Evolutionary conservation across 2,888 invertebrate genomes (phyloP).

Genomic region (Melikaiella ostensackeni): DNA sequence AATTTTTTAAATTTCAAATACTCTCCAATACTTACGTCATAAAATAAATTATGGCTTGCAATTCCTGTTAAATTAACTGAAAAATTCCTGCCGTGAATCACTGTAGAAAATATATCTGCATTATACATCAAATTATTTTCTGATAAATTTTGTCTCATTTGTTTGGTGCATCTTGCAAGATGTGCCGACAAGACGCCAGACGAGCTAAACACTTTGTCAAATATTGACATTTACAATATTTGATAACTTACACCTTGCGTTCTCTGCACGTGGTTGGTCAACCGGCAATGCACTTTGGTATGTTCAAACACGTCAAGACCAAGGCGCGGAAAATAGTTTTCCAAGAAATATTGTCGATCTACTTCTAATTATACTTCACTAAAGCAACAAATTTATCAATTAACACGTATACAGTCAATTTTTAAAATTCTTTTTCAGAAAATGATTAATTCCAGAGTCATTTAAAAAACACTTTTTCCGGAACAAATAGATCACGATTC

Average conservation of each 20-base stretch:
- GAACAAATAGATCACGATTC: too few species aligned
- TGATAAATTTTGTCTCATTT: too few species aligned
- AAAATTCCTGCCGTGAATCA: too few species aligned
- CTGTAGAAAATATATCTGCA: not conserved
- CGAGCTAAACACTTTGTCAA: constrained; percentile 58
- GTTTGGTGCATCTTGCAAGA: not conserved
- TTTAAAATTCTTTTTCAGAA: not conserved
- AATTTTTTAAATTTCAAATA: too few species aligned
- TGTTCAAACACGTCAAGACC: constrained; percentile 9
- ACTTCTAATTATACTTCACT: not conserved
- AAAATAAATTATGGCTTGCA: too few species aligned
- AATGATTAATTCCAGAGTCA: too few species aligned
- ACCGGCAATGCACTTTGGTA: constrained; percentile 10
- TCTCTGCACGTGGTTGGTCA: constrained; percentile 3
- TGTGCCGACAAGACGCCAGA: constrained; percentile 49
- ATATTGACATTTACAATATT: constrained; percentile 59
- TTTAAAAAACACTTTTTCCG: too few species aligned
- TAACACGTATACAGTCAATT: not conserved
- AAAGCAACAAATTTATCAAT: not conserved
- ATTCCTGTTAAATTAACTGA: too few species aligned
- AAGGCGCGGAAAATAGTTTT: not conserved
- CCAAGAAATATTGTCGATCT: constrained; percentile 12
- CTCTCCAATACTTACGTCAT: too few species aligned
- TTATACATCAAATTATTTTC: not conserved
- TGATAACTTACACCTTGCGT: constrained; percentile 46